Percentiles rank a stretch among this genome's conserved stretches.
These are phyloP conservation scores for Apeltes quadracus DNA, from an alignment of 2,113 vertebrate species.

Conservation along the genomic window DNA sequence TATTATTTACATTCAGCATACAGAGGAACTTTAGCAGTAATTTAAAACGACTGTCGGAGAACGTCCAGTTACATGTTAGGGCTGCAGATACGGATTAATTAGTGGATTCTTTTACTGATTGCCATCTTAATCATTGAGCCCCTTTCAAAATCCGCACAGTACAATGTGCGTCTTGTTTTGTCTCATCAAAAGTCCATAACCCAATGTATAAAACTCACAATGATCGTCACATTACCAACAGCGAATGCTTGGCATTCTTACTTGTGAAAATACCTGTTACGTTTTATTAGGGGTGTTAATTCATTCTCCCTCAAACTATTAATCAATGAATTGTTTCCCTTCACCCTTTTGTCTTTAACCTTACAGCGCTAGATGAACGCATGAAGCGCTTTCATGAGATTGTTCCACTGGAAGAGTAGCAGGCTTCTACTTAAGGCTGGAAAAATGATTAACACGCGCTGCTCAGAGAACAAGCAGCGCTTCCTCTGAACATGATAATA, in stretches of 20 bases:
- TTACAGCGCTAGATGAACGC: not conserved
- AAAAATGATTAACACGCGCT: conserved; percentile 24
- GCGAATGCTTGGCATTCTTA: not conserved
- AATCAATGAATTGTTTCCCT: not conserved
- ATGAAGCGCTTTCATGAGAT: conserved; percentile 29
- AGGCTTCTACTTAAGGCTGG: conserved; percentile 21
- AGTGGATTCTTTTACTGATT: not conserved
- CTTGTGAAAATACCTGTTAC: not conserved
- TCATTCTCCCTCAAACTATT: not conserved
- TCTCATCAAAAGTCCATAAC: not conserved
- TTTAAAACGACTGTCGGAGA: not conserved
- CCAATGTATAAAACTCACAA: not conserved
- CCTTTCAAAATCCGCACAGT: not conserved
- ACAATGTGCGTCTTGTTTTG: not conserved
- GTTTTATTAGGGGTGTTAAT: not conserved
- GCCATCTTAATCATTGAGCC: not conserved
- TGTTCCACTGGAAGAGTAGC: not conserved
- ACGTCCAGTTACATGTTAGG: not conserved
- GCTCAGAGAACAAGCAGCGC: conserved; percentile 2
- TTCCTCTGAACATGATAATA: conserved; percentile 18
- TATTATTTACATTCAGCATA: not conserved
- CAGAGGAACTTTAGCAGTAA: not conserved
- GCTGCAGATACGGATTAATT: not conserved
- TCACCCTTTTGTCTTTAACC: not conserved
- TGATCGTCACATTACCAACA: not conserved